Percentiles rank a stretch among this genome's conserved stretches.
Conservation (phyloP, 2,113 vertebrate species). For the Aleadryas rufinucha region DNA sequence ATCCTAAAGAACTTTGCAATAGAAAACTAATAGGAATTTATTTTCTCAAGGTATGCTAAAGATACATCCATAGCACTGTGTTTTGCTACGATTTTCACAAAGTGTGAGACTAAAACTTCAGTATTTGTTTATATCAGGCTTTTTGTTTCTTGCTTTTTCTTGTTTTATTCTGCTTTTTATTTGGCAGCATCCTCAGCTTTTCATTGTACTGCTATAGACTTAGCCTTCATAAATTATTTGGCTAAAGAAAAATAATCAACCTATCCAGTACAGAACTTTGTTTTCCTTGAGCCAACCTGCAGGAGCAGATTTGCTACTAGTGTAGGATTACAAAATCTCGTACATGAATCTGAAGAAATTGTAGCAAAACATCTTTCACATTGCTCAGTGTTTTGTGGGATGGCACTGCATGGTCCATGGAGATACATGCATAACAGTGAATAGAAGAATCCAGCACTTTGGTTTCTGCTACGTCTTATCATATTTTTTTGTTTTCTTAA, state of each 20-base stretch:
- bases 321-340: conserved; percentile 1
- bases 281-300: not conserved
- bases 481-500: not conserved
- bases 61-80: not conserved
- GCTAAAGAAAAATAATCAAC: conserved; percentile 27
- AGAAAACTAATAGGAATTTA: not conserved
- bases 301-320: conserved; percentile 18
- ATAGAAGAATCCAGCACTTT: not conserved
- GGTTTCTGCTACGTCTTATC: not conserved
- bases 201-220: not conserved
- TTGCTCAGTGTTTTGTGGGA: not conserved
- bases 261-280: not conserved
- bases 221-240: not conserved
- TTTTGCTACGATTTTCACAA: not conserved
- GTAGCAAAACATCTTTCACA: not conserved
- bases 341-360: conserved; percentile 16
- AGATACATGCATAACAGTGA: not conserved
- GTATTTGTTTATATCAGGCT: not conserved
- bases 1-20: not conserved
- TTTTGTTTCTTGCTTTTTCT: not conserved
- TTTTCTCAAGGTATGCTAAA: not conserved
- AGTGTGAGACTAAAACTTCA: not conserved
- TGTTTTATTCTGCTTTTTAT: not conserved
- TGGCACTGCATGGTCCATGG: not conserved
- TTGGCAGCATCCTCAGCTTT: not conserved